Evolutionary conservation across 1,140 invertebrate genomes (phyloP).

Genomic region (Papilio xuthus): DNA sequence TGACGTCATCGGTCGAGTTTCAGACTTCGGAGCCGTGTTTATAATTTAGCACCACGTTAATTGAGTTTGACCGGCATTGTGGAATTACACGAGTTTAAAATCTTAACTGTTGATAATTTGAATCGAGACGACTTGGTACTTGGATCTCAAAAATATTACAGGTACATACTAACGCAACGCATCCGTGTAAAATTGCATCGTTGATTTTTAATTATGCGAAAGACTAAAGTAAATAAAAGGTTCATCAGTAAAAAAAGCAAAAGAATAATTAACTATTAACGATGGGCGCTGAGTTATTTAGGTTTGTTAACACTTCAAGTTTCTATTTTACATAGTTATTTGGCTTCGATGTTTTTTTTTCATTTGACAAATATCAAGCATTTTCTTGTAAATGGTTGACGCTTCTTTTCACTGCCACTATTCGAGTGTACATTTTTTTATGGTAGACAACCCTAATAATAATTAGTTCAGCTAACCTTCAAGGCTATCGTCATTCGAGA

Average conservation of each 20-base stretch:
- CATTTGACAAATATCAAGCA: not conserved
- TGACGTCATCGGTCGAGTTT: slow-evolving; percentile 4
- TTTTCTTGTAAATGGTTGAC: not conserved
- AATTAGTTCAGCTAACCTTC: not conserved
- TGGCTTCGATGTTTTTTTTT: no score
- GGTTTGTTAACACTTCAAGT: no score
- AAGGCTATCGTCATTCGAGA: not conserved
- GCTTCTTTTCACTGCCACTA: not conserved
- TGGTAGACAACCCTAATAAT: not conserved
- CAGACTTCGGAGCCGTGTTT: not conserved
- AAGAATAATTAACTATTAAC: slow-evolving; percentile 6
- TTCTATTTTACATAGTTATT: no score
- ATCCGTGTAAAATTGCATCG: not conserved
- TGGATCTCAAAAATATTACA: not conserved
- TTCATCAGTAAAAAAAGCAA: not conserved
- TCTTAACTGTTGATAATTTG: not conserved
- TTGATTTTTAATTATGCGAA: not conserved
- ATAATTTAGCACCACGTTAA: slow-evolving; percentile 3
- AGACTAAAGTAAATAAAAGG: not conserved
- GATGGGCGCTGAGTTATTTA: not conserved
- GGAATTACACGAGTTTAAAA: not conserved
- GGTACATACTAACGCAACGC: no score
- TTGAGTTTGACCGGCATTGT: not conserved
- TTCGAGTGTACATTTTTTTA: no score
- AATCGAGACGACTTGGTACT: not conserved